Evolutionary conservation across 1,140 invertebrate genomes (phyloP).

Genomic region (Diachasmimorpha longicaudata): DNA sequence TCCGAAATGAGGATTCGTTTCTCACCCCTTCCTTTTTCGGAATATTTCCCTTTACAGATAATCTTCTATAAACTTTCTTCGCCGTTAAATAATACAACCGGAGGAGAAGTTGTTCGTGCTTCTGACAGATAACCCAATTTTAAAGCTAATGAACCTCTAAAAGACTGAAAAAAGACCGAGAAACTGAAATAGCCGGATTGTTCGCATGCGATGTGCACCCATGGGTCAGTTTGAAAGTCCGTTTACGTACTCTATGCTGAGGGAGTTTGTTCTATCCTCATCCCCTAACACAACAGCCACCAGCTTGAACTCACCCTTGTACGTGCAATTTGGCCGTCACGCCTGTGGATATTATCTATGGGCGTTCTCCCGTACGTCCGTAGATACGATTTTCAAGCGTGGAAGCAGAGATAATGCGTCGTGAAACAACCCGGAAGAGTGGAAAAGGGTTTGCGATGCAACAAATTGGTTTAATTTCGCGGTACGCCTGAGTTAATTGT

Average conservation of each 20-base stretch:
- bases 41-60: too few relatives aligned
- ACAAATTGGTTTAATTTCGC: conserved; percentile 29
- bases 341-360: conserved; percentile 35
- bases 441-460: conserved; percentile 18
- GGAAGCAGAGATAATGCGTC: conserved; percentile 24
- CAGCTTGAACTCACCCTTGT: conserved; percentile 12
- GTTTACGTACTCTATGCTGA: not conserved
- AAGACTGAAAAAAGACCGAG: not conserved
- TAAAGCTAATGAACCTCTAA: not conserved
- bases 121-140: not conserved
- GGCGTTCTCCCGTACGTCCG: conserved; percentile 22
- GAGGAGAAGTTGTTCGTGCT: too few relatives aligned
- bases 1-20: too few relatives aligned
- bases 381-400: conserved; percentile 24
- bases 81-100: too few relatives aligned
- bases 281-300: not conserved
- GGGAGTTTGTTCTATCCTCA: not conserved
- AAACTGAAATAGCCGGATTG: not conserved
- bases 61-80: too few relatives aligned
- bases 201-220: conserved; percentile 26
- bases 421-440: conserved; percentile 11
- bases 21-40: too few relatives aligned
- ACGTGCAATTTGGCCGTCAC: conserved; percentile 34
- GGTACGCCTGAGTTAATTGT: conserved; percentile 25
- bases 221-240: conserved; percentile 30